Base-by-base conservation (phyloP, 2,113 vertebrate species). In the Elephantulus edwardii region DNA sequence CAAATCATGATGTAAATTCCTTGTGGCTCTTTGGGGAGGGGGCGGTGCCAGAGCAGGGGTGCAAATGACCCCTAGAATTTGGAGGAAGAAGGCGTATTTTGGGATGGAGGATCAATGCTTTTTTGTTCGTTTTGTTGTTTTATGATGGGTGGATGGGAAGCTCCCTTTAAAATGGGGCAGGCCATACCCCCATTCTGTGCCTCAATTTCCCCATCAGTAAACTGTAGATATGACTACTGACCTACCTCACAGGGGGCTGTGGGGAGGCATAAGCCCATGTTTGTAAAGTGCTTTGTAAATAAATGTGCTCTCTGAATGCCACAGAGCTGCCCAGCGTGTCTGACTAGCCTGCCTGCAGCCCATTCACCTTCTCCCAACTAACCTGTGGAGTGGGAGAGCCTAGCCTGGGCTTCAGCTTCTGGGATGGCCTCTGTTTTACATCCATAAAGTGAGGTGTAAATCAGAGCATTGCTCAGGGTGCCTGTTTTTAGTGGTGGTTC, bases 231-330 rank as follows among this genome's bases (percentile, higher is more conserved):
- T 68, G 93, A 96, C 95, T 95, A 96, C 95, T 95, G 96, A 96
- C 96, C 96, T 96, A 96, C 96, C 96, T 96, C 95, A 26, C 96
- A 95, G 92, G 95, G 96, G 95, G 91, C 96, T 96, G 96, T 96
- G 96, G 96, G 95, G 96, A 96, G 95, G 95, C 94, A 68, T 91
- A 95, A 68, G 90, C 95, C 81, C 74, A 92, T 92, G 92, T 96
- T 96, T 96, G 95, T 96, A 95, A 96, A 96, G 79, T 1, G 91
- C 96, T 95, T 96, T 96, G 96, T 96, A 96, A 96, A 96, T 96
- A 96, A 96, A 96, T 1, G 14, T 95, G 95, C 96, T 96, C 92
- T 96, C 92, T 95, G 96, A 96, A 96, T 96, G 95, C 95, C 92
- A 83, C 83, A 4, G 44, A 50, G 82, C 0, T 13, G 71, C 82